A percentile compares a stretch with the other conserved stretches of the same genome.
These are phyloP conservation scores for Ciconia boyciana DNA, from an alignment of 2,113 vertebrate genomes.

Conservation along the genomic window DNA sequence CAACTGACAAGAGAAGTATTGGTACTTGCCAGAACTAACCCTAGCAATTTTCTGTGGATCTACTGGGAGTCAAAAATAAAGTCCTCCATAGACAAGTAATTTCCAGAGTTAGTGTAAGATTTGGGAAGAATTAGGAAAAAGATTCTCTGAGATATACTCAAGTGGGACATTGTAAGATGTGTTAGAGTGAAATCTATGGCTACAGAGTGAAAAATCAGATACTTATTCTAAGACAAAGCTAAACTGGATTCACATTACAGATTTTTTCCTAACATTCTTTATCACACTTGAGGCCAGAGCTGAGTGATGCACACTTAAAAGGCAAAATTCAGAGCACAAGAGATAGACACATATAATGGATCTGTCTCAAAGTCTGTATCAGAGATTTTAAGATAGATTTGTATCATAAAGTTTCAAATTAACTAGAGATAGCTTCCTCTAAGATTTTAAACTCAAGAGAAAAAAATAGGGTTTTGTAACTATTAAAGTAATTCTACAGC, in stretches of 20 bases:
- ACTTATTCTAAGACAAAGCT: not conserved
- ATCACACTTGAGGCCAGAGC: not conserved
- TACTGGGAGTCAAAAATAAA: not conserved
- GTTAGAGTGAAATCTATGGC: not conserved
- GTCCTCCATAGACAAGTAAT: not conserved
- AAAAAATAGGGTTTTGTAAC: rapidly evolving
- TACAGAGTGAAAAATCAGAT: not conserved
- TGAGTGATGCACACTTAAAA: not conserved
- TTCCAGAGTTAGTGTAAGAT: not conserved
- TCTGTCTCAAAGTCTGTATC: not conserved
- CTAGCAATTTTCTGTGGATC: not conserved
- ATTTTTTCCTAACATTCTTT: not conserved
- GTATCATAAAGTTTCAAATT: not conserved
- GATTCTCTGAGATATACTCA: not conserved
- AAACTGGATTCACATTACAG: not conserved
- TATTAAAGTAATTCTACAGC: not conserved
- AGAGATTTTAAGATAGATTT: not conserved
- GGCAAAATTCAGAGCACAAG: not conserved
- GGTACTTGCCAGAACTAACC: not conserved
- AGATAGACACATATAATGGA: not conserved
- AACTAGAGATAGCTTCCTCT: not conserved
- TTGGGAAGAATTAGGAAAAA: not conserved
- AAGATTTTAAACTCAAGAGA: not conserved
- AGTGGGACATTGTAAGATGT: not conserved
- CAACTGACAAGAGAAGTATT: not conserved